Evolutionary conservation across 2,888 invertebrate genomes (phyloP).

Genomic region (Onchidella celtica): DNA sequence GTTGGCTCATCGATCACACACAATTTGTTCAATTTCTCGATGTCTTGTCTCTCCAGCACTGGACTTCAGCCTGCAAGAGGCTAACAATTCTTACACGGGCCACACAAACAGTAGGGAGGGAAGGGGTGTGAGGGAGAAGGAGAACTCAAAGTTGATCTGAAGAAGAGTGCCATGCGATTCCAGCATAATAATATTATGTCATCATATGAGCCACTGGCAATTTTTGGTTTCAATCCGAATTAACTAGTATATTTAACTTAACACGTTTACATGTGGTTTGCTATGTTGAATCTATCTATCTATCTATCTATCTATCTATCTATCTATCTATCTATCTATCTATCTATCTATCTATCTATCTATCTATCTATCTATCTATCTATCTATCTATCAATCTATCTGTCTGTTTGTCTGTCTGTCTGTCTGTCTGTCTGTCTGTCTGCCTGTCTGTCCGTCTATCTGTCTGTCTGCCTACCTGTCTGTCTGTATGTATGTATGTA

Average conservation of each 20-base stretch:
- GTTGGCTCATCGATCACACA: neutral
- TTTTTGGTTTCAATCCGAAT: too few species aligned
- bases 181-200: too few species aligned
- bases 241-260: too few species aligned
- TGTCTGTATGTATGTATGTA: conserved; percentile 22
- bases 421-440: conserved; percentile 20
- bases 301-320: conserved; percentile 13
- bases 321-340: conserved; percentile 15
- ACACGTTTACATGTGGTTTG: too few species aligned
- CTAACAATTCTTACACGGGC: too few species aligned
- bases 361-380: neutral
- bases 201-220: too few species aligned
- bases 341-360: neutral
- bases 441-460: conserved; percentile 39
- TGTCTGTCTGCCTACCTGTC: conserved; percentile 45
- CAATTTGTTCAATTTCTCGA: neutral
- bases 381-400: neutral
- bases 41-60: neutral
- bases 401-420: conserved; percentile 20
- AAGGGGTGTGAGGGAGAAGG: too few species aligned
- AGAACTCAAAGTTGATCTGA: too few species aligned
- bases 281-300: neutral
- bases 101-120: too few species aligned
- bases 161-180: too few species aligned
- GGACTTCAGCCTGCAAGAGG: neutral